Conservation (phyloP, 2,888 invertebrate species). For the Thecophora atra region DNA sequence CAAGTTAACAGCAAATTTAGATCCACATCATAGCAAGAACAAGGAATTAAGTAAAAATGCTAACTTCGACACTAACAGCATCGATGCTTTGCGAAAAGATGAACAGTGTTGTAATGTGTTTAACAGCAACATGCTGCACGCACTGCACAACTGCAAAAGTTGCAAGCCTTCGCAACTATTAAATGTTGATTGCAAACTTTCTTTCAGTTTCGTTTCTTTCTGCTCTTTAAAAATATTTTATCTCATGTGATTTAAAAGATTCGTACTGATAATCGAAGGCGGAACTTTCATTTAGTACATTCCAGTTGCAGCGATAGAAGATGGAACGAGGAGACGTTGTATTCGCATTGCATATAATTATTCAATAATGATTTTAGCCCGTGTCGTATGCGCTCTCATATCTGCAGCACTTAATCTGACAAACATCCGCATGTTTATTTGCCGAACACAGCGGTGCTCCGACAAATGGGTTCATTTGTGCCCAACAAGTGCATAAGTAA, state of each 20-base stretch:
- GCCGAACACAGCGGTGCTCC: slow-evolving; percentile 21
- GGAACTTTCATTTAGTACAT: neutral
- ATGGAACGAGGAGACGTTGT: neutral
- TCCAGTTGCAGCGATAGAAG: too few species aligned
- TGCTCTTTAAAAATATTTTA: neutral
- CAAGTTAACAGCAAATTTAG: too few species aligned
- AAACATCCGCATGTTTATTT: slow-evolving; percentile 31
- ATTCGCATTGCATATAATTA: neutral
- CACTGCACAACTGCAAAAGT: neutral
- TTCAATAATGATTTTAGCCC: slow-evolving; percentile 1
- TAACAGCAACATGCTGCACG: neutral
- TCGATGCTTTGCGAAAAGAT: too few species aligned
- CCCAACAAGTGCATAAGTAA: slow-evolving; percentile 30
- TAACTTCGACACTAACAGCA: too few species aligned
- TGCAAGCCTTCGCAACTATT: neutral
- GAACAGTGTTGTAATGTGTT: too few species aligned
- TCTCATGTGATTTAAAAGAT: neutral
- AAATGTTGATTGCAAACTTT: slow-evolving; percentile 19
- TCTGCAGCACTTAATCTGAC: slow-evolving; percentile 22
- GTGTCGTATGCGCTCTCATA: neutral
- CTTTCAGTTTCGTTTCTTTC: too few species aligned
- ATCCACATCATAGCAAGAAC: too few species aligned
- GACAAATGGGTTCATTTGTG: slow-evolving; percentile 35
- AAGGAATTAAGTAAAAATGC: too few species aligned
- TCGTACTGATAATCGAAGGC: neutral